Percentiles rank a stretch among this genome's conserved stretches.
These are phyloP conservation scores for Osmerus eperlanus DNA, from an alignment of 2,113 vertebrate species.

Conservation along the genomic window DNA sequence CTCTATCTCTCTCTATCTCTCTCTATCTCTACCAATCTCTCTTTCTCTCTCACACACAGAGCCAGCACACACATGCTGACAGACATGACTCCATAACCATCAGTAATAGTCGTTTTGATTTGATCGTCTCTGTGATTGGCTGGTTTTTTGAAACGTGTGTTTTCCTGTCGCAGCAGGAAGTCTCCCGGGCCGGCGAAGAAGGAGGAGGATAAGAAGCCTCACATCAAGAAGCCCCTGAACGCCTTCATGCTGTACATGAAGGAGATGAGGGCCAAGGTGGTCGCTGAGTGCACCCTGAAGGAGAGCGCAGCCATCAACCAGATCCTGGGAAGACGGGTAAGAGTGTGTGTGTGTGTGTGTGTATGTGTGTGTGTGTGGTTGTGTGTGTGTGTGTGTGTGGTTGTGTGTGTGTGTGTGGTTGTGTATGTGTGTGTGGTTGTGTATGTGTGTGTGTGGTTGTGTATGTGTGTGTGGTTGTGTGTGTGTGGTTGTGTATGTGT, in stretches of 20 bases:
- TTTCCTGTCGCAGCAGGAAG: constrained; percentile 76
- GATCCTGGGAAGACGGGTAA: constrained; percentile 92
- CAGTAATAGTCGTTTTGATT: no score
- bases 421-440: not conserved
- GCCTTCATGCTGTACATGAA: constrained; percentile 98
- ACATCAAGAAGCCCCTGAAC: constrained; percentile 92
- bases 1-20: no score
- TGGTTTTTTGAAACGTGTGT: not conserved
- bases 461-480: not conserved
- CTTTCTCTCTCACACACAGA: no score
- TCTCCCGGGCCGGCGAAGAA: constrained; percentile 83
- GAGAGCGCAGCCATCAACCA: constrained; percentile 97
- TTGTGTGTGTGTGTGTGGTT: not conserved
- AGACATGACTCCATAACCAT: no score
- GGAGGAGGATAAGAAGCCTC: constrained; percentile 95
- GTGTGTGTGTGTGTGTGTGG: not conserved
- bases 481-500: no score
- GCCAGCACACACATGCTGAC: no score
- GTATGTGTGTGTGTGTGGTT: no score
- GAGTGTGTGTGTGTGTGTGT: constrained; percentile 21
- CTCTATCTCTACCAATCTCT: no score
- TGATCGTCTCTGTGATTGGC: no score
- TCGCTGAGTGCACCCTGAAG: constrained; percentile 95
- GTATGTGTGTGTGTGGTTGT: not conserved
- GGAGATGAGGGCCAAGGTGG: constrained; percentile 98